Conservation (phyloP, 2,888 invertebrate genomes). For the Dolichomitus sp. region DNA sequence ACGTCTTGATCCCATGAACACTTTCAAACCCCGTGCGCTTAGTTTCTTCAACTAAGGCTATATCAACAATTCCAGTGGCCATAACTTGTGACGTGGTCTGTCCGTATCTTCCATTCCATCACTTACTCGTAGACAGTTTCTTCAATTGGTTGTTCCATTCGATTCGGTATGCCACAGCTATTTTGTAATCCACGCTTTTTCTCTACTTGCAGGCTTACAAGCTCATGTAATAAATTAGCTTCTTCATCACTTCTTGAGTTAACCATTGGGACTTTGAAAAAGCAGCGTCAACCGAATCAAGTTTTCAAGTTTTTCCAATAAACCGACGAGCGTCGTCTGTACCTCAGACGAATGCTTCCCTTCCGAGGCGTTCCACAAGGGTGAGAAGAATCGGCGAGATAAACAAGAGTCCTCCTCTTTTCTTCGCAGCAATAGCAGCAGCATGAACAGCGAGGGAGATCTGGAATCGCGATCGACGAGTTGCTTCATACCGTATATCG, state of each 20-base stretch:
- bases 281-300: constrained; percentile 55
- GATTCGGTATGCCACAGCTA: constrained; percentile 22
- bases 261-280: constrained; percentile 7
- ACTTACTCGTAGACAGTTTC: constrained; percentile 24
- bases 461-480: constrained; percentile 57
- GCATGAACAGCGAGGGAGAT: constrained; percentile 36
- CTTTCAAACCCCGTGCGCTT: neutral
- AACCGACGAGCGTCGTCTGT: constrained; percentile 4
- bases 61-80: neutral
- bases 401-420: constrained; percentile 33
- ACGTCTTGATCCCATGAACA: constrained; percentile 3
- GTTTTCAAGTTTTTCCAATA: constrained; percentile 59
- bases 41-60: neutral
- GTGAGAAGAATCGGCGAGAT: constrained; percentile 63
- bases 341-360: neutral
- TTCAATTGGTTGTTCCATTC: constrained; percentile 17
- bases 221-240: constrained; percentile 44
- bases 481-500: constrained; percentile 61
- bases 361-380: constrained; percentile 36
- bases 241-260: constrained; percentile 19
- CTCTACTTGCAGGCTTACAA: neutral
- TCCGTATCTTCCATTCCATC: constrained; percentile 16
- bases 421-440: constrained; percentile 23
- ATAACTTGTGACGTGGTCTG: neutral
- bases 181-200: constrained; percentile 40